These are phyloP conservation scores for Actenoides hombroni DNA, from an alignment of 2,113 vertebrate species.

Conservation along the genomic window DNA sequence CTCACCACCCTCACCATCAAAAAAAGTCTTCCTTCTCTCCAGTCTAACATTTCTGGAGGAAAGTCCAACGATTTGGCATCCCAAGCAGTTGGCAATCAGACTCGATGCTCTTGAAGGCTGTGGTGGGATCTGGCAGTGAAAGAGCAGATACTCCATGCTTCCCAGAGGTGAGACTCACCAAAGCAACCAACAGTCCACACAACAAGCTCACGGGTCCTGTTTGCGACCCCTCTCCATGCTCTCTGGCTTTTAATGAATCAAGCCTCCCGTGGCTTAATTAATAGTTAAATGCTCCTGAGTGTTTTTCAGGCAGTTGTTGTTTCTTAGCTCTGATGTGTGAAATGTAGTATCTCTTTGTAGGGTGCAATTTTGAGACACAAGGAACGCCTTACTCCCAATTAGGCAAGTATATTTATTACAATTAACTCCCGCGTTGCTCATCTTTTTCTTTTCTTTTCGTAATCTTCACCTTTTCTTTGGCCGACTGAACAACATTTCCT, in stretches of 20 bases:
- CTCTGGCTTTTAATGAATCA: constrained; percentile 70
- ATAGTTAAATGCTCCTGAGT: not conserved
- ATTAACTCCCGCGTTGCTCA: not conserved
- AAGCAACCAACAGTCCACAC: not conserved
- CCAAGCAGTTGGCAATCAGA: not conserved
- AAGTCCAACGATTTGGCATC: not conserved
- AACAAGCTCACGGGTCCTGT: not conserved
- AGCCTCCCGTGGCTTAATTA: not conserved
- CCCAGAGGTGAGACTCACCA: not conserved
- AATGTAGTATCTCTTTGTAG: constrained; percentile 82
- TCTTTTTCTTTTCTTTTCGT: not conserved
- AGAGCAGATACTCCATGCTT: not conserved
- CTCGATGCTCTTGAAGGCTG: not conserved
- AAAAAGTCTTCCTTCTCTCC: not conserved
- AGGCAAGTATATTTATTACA: constrained; percentile 77
- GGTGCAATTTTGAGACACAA: constrained; percentile 81
- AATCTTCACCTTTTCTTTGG: not conserved
- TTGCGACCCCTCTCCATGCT: not conserved
- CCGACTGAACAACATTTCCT: accelerated
- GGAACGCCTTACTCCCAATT: constrained; percentile 80
- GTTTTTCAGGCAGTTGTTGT: constrained; percentile 11
- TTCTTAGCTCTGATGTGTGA: constrained; percentile 72
- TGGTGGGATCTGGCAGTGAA: not conserved
- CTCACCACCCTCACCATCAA: not conserved
- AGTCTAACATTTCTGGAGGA: not conserved